These are phyloP conservation scores for Nautilus pompilius DNA, from an alignment of 1,140 invertebrate genomes.

Conservation along the genomic window DNA sequence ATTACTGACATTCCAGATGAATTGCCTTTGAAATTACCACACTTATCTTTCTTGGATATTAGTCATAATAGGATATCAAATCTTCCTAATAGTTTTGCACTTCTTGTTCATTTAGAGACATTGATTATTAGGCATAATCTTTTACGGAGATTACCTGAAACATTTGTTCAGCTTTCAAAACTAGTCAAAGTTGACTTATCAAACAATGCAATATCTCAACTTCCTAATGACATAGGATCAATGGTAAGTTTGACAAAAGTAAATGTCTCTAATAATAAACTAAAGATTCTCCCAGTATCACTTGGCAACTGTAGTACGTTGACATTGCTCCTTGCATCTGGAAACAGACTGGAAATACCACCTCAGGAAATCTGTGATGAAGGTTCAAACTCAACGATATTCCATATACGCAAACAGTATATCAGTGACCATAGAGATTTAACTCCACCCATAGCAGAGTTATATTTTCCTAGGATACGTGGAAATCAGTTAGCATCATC, in stretches of 20 bases:
- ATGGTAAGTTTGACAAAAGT: constrained; percentile 47
- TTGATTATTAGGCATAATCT: constrained; percentile 43
- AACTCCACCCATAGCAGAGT: constrained; percentile 11
- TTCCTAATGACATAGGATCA: constrained; percentile 45
- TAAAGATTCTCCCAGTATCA: constrained; percentile 43
- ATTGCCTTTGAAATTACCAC: constrained; percentile 50
- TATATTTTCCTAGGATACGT: constrained; percentile 45
- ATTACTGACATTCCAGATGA: constrained; percentile 47
- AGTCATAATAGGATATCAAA: constrained; percentile 46
- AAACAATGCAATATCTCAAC: constrained; percentile 41
- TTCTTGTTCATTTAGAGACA: constrained; percentile 51
- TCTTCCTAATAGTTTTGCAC: constrained; percentile 51
- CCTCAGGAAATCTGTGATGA: constrained; percentile 47
- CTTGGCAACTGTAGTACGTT: constrained; percentile 39
- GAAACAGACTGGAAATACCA: constrained; percentile 44
- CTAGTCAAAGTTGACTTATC: constrained; percentile 52
- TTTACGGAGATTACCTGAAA: constrained; percentile 37
- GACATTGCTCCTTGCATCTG: constrained; percentile 38
- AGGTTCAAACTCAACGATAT: constrained; percentile 44
- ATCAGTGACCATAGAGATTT: constrained; percentile 12
- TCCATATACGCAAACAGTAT: constrained; percentile 43
- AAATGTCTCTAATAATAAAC: constrained; percentile 50
- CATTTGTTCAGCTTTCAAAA: constrained; percentile 45
- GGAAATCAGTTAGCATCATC: constrained; percentile 45
- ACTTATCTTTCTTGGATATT: constrained; percentile 48